Evolutionary conservation across 1,140 invertebrate genomes (phyloP).

Genomic region (Hypsibius dujardini): DNA sequence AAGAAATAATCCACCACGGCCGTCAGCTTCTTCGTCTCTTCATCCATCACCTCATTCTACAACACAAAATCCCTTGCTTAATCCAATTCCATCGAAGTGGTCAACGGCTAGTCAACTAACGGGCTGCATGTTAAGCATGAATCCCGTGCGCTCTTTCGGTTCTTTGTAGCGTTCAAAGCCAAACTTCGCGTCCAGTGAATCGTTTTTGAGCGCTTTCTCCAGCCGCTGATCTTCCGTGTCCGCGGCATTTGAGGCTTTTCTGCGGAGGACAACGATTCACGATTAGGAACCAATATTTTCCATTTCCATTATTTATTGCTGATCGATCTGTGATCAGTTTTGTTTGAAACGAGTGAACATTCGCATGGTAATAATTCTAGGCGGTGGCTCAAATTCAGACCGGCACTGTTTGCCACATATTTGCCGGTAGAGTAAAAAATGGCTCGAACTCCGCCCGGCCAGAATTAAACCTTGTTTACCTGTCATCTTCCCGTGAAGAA

Average conservation of each 20-base stretch:
- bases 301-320: no score
- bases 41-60: slow-evolving; percentile 6
- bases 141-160: slow-evolving; percentile 63
- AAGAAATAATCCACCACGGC: slow-evolving; percentile 11
- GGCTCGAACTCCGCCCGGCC: no score
- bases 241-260: neutral
- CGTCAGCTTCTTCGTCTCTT: slow-evolving; percentile 13
- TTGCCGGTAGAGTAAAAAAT: no score
- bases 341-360: no score
- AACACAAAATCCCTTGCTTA: slow-evolving; percentile 17
- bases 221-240: slow-evolving; percentile 53
- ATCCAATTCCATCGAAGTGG: neutral
- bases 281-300: neutral
- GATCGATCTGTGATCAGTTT: no score
- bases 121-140: slow-evolving; percentile 88
- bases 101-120: slow-evolving; percentile 37
- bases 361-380: no score
- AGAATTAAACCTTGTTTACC: no score
- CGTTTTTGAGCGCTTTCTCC: slow-evolving; percentile 54
- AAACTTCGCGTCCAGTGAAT: slow-evolving; percentile 73
- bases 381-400: no score
- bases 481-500: no score
- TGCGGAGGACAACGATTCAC: neutral
- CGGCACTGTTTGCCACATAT: no score
- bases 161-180: slow-evolving; percentile 75